These are phyloP conservation scores for Temnopleurus reevesii DNA, from an alignment of 53 echinoderm and acorn worm species.

Conservation along the genomic window DNA sequence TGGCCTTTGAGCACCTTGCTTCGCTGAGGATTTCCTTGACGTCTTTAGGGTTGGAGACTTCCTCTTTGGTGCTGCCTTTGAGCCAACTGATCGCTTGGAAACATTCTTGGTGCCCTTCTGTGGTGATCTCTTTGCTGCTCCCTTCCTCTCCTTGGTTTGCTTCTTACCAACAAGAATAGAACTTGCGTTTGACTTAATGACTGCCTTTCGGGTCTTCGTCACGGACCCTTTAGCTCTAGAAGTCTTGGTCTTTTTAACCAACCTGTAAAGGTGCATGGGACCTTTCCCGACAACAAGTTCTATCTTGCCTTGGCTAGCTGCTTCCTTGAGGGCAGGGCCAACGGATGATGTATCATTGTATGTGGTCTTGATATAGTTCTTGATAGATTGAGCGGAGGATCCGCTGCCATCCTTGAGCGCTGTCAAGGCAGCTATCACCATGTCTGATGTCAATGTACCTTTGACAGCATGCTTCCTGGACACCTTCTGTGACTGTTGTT, in stretches of 20 bases:
- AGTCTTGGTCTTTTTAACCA: neutral
- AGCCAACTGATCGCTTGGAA: neutral
- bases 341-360: neutral
- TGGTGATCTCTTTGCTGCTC: neutral
- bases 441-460: neutral
- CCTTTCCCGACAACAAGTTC: neutral
- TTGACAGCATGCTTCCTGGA: neutral
- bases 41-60: neutral
- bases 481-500: neutral
- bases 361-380: neutral
- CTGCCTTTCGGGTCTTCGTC: neutral
- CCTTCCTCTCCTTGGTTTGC: neutral
- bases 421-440: neutral
- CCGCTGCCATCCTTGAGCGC: neutral
- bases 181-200: neutral
- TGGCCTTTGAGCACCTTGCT: neutral
- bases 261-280: neutral
- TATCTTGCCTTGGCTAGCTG: neutral
- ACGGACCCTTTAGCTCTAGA: neutral
- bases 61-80: neutral
- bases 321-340: neutral
- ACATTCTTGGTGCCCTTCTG: neutral
- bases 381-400: slow-evolving; percentile 19
- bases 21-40: neutral
- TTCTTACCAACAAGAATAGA: neutral